Base-by-base conservation (phyloP, 1,140 invertebrate genomes). In the Gonatopus flavifemur region DNA sequence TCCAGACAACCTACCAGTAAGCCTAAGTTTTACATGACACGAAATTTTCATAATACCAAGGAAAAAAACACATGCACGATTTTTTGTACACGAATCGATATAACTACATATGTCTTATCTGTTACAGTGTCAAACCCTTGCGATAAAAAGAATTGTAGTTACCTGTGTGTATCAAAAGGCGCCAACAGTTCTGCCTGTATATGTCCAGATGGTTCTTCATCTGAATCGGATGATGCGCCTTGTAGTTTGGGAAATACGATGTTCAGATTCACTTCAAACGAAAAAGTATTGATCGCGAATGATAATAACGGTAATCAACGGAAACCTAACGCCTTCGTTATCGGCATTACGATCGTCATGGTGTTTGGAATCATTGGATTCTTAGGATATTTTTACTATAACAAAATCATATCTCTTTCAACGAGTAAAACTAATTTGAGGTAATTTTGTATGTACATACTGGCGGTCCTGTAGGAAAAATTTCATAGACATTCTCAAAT, bases 131-230 rank as follows among this genome's bases (percentile, higher is more conserved):
- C 47, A 3, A 80, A 86, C 57, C 50, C 59, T 3, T 86, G 84
- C 51, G 40, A 67, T 0, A 66, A 66, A 6, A 57, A 78, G 3
- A 64, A 62, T 8, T 87, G 85, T 50, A 44, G 63, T 2, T 76
- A 81, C 32, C 68, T 87, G 55, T 87, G 86, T 54, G 68, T 85
- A 13, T 58, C 74, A 33, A 76, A 69, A 2, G 67, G 71, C 5
- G n/a, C n/a, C n/a, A 56, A 64, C 1, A 68, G 73, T 0, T 70
- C 76, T 13, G 65, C 71, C 48, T 86, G 84, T 59, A 62, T 86
- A 40, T 86, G 85, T 53, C 72, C 79, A 20, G 64, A 81, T 64
- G 82, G 82, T 15, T 55, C 71, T 35, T 7, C 49, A 4, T 20
- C 39, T 18, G 10, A 32, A 19, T 12, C 30, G 2, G 46, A 48